A percentile compares a stretch with the other conserved stretches of the same genome.
Conservation (phyloP, 53 echinoderm and acorn worm species). For the Holothuria scabra region DNA sequence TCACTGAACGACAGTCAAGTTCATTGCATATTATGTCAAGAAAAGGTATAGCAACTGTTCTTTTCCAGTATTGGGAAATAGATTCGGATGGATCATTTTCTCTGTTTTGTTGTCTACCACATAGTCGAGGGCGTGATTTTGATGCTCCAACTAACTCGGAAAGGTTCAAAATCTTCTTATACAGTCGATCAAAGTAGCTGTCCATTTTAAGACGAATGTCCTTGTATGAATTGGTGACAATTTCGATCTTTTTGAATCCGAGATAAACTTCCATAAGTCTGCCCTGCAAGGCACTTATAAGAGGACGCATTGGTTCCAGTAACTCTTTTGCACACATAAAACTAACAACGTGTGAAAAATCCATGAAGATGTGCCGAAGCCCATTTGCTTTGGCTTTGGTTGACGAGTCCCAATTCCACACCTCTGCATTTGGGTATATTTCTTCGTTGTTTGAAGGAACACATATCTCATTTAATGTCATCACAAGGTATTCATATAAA, state of each 20-base stretch:
- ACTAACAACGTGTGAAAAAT: not conserved
- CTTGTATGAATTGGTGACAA: constrained; percentile 3
- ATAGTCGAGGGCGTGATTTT: constrained; percentile 17
- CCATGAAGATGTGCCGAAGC: constrained; percentile 14
- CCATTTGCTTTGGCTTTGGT: constrained; percentile 36
- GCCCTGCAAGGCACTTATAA: constrained; percentile 22
- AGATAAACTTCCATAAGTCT: constrained; percentile 1
- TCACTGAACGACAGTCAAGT: constrained; percentile 12
- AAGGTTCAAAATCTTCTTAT: not conserved
- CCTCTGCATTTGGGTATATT: too few relatives aligned
- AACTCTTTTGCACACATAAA: constrained; percentile 7
- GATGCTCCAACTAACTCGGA: not conserved
- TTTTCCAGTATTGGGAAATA: constrained; percentile 17
- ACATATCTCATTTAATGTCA: too few relatives aligned
- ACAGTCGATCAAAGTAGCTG: constrained; percentile 11
- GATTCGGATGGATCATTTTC: constrained; percentile 2
- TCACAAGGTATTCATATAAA: constrained; percentile 51
- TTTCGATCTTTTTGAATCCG: not conserved
- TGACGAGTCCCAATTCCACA: constrained; percentile 57
- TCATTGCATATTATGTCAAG: constrained; percentile 10
- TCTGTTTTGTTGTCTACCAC: constrained; percentile 22
- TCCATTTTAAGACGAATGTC: not conserved
- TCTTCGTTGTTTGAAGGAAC: too few relatives aligned
- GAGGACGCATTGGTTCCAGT: constrained; percentile 1
- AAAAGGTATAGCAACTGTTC: constrained; percentile 23